Base-by-base conservation (phyloP, 2,888 invertebrate genomes). In the Apamea monoglypha region DNA sequence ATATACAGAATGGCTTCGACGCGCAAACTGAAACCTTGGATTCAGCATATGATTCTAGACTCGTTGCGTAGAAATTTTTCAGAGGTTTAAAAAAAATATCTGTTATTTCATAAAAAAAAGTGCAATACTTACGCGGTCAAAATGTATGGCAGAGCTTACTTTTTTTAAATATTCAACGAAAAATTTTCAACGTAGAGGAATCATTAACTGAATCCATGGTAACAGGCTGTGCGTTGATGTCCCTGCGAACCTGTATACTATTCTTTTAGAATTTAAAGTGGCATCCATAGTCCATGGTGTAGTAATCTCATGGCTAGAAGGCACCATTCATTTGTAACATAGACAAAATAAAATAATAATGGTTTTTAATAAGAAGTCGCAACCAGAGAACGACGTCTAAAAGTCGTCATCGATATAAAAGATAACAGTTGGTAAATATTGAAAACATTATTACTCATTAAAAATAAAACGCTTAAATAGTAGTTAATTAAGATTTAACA, bases 371-470 rank as follows among this genome's bases (percentile, higher is more conserved):
- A 50, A 21, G 12, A 10, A 56, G 50, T 44, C n/a, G n/a, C 12
- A 63, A 44, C 0, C 18, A 32, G 1, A 40, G 8, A 68, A 81
- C 14, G 29, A 36, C 25, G 81, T 25, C 21, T n/a, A 18, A 67
- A 32, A 50, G 29, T 16, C 25, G 0, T 29, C 29, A 80, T 47
- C 21, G 8, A 56, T n/a, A 29, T 32, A 56, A 66, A 78, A 56
- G 12, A 47, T 56, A 36, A 79, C 16, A 78, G n/a, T 36, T 36
- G 21, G 25, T 66, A 78, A 56, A 80, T 47, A 80, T 56, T 47
- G 67, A 56, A 67, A 80, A 50, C 40, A 78, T 56, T 36, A 73
- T 73, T 64, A 79, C 36, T 63, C 50, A 32, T 72, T 82, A 74
- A 44, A 56, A 64, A 82, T 29, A 56, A 47, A 47, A 56, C 12